Evolutionary conservation across 2,888 invertebrate genomes (phyloP).

Genomic region (Stenichneumon culpator): DNA sequence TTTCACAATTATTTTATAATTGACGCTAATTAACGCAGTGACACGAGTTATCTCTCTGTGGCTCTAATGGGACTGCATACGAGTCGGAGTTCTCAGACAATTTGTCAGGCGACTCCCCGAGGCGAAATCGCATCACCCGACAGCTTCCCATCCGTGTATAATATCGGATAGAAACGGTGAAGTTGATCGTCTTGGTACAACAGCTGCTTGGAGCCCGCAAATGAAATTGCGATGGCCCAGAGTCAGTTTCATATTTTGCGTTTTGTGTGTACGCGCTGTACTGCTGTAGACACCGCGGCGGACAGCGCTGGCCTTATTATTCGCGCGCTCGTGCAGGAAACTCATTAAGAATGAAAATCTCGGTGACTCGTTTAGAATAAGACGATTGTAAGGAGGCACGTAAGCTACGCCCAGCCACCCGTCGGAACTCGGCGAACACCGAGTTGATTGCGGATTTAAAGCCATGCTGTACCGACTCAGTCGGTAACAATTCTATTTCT

Average conservation of each 20-base stretch:
- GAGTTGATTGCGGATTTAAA: no score
- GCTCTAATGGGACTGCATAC: slow-evolving; percentile 26
- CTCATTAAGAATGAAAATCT: slow-evolving; percentile 57
- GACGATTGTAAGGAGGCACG: slow-evolving; percentile 42
- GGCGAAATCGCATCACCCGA: slow-evolving; percentile 39
- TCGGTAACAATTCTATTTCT: no score
- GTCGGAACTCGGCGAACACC: no score
- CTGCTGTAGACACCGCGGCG: neutral
- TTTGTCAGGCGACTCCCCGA: slow-evolving; percentile 67
- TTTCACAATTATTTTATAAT: slow-evolving; percentile 73
- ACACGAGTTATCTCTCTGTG: slow-evolving; percentile 7
- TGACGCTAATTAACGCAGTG: slow-evolving; percentile 71
- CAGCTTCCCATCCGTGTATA: neutral
- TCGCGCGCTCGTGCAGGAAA: slow-evolving; percentile 40
- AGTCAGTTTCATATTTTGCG: neutral
- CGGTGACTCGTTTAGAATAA: slow-evolving; percentile 44
- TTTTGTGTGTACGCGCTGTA: neutral
- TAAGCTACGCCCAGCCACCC: no score
- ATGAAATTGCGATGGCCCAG: neutral
- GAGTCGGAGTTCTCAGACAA: slow-evolving; percentile 74
- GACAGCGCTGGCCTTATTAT: slow-evolving; percentile 36
- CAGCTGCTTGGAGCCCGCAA: neutral
- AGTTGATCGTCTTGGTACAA: neutral
- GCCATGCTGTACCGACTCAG: no score
- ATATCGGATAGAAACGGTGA: neutral